Conservation (phyloP, 1,140 invertebrate genomes). For the Lerema accius region DNA sequence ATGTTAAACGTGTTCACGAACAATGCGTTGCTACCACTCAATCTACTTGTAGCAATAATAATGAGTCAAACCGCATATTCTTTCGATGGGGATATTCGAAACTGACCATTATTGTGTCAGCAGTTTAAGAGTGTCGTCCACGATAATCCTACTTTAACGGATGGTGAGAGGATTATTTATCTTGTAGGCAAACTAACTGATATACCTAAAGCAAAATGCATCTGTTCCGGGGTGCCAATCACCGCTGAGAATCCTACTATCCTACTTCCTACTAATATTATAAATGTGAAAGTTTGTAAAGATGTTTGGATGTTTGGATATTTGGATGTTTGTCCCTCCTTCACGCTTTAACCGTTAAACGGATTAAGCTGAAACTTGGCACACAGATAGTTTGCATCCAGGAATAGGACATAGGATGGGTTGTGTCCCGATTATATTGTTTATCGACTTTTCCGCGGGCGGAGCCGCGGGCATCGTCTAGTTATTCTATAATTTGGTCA, state of each 20-base stretch:
- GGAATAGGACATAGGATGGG: too few species aligned
- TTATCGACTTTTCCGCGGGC: too few species aligned
- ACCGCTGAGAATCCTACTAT: constrained; percentile 39
- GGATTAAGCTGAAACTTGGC: too few species aligned
- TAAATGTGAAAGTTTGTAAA: too few species aligned
- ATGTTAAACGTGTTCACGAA: constrained; percentile 10
- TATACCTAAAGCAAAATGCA: constrained; percentile 23
- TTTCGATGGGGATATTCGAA: constrained; percentile 18
- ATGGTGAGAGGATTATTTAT: constrained; percentile 27
- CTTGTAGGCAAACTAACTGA: constrained; percentile 21
- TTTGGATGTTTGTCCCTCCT: too few species aligned
- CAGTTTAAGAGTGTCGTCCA: constrained; percentile 26
- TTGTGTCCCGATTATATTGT: too few species aligned
- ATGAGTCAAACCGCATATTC: background rate
- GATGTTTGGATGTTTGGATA: too few species aligned
- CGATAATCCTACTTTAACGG: constrained; percentile 19
- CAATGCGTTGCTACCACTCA: background rate
- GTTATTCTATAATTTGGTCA: constrained; percentile 37
- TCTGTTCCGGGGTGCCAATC: constrained; percentile 33
- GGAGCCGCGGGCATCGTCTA: too few species aligned
- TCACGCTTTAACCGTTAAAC: too few species aligned
- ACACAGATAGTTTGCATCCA: too few species aligned
- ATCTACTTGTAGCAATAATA: too few species aligned
- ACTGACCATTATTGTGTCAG: constrained; percentile 22
- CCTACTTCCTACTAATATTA: too few species aligned